Base-by-base conservation (phyloP, 2,888 invertebrate genomes). In the Mythimna pallens region DNA sequence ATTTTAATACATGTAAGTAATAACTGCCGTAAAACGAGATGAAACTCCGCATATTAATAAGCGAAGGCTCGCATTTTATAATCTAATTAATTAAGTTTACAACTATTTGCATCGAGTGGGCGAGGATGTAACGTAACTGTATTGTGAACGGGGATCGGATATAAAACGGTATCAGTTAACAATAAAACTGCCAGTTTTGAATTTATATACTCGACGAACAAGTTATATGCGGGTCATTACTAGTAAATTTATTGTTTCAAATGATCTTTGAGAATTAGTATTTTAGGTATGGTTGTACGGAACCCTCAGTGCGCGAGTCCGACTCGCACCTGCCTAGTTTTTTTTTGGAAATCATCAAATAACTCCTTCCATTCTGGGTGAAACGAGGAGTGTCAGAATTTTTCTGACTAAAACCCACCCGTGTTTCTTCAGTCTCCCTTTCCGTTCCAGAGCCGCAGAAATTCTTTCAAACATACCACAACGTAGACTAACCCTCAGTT, bases 91-190 rank as follows among this genome's bases (percentile, higher is more conserved):
- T 80, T 52, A 65, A 69, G 59, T 63, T 70, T 59, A 50, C 63
- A n/a, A 76, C 25, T 22, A 76, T 81, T 59, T 66, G 54, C 50
- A 67, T 54, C 59, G 58, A 54, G 76, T 70, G 65, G 50, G n/a
- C 40, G 55, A 67, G 64, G 52, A 67, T 67, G 55, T 71, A 70
- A 54, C 14, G 20, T 79, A 81, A 77, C 79, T 71, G 78, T 80
- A 71, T 80, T 68, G 54, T 57, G 52, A 65, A 82, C 61, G 82
- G 52, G 55, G 64, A 71, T 40, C 40, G 34, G 36, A 34, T 20
- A 25, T 65, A n/a, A 62, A 81, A 77, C 82, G 64, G 70, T 71
- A 66, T 54, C 40, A 20, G 34, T 58, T 14, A 30, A 69, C 55
- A 65, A 76, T 81, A 63, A 76, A 76, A 63, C 34, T 22, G 25